Conservation (phyloP, 1,140 invertebrate species). For the Drosophila rhopaloa region DNA sequence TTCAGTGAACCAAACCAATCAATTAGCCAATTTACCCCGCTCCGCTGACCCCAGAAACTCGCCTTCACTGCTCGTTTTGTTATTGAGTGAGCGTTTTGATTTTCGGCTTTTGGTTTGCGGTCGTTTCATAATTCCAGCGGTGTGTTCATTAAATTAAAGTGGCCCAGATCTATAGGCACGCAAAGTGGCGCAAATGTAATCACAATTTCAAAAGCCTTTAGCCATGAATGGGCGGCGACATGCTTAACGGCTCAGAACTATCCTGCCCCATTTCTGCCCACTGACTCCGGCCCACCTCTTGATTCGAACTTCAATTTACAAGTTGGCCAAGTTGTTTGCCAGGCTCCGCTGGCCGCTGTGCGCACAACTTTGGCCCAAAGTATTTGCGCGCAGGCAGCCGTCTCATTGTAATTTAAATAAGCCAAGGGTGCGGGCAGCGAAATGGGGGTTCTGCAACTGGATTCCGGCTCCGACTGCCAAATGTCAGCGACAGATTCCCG, state of each 20-base stretch:
- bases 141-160: constrained; percentile 71
- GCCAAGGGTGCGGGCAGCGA: constrained; percentile 10
- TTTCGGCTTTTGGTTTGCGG: constrained; percentile 32
- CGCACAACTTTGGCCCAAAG: constrained; percentile 42
- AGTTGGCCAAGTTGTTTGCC: constrained; percentile 78
- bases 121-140: constrained; percentile 58
- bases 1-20: constrained; percentile 16
- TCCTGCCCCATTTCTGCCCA: constrained; percentile 6
- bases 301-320: constrained; percentile 78
- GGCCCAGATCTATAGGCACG: constrained; percentile 74
- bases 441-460: constrained; percentile 53
- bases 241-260: constrained; percentile 52
- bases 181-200: constrained; percentile 68
- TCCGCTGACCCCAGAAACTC: constrained; percentile 1
- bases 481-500: constrained; percentile 78
- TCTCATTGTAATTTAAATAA: constrained; percentile 82
- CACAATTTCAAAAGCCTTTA: constrained; percentile 59
- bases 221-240: constrained; percentile 57
- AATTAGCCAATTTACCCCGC: constrained; percentile 24
- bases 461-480: constrained; percentile 70
- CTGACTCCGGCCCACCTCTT: constrained; percentile 21
- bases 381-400: constrained; percentile 44
- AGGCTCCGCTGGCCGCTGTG: constrained; percentile 43
- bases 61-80: constrained; percentile 19
- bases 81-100: constrained; percentile 27